A percentile compares a stretch with the other conserved stretches of the same genome.
Conservation (phyloP, 2,113 vertebrate species). For the Leucoraja erinaceus region DNA sequence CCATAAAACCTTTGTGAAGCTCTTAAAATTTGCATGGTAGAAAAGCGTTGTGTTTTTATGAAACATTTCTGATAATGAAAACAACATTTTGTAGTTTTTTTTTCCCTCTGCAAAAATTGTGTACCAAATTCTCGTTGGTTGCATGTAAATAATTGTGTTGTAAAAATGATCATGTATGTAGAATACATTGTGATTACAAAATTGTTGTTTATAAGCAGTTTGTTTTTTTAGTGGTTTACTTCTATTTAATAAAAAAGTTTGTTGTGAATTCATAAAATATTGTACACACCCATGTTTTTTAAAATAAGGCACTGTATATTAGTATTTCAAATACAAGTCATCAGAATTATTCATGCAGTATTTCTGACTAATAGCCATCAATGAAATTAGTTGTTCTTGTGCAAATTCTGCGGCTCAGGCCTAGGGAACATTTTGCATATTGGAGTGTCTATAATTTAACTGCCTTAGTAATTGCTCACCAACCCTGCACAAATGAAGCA, state of each 20-base stretch:
- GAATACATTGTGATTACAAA: slow-evolving; percentile 78
- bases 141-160: slow-evolving; percentile 87
- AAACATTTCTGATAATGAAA: slow-evolving; percentile 69
- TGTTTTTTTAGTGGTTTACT: slow-evolving; percentile 89
- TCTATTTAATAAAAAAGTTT: slow-evolving; percentile 85
- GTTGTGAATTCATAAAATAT: slow-evolving; percentile 42
- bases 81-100: slow-evolving; percentile 75
- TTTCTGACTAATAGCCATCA: not conserved
- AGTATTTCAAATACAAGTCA: not conserved
- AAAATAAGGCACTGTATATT: not conserved
- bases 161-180: slow-evolving; percentile 74
- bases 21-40: slow-evolving; percentile 75
- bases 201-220: slow-evolving; percentile 82
- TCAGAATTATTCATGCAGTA: not conserved
- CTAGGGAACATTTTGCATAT: not conserved
- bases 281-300: not conserved
- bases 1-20: slow-evolving; percentile 71
- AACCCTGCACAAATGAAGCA: not conserved
- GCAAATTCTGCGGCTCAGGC: not conserved
- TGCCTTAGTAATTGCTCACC: not conserved
- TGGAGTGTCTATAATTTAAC: not conserved
- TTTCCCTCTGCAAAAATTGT: slow-evolving; percentile 60
- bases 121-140: slow-evolving; percentile 89
- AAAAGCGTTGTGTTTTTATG: slow-evolving; percentile 65
- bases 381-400: not conserved